Percentiles rank a stretch among this genome's conserved stretches.
phyloP scores from a whole-genome alignment of 2,113 vertebrate genomes.

The Mus musculus region DNA sequence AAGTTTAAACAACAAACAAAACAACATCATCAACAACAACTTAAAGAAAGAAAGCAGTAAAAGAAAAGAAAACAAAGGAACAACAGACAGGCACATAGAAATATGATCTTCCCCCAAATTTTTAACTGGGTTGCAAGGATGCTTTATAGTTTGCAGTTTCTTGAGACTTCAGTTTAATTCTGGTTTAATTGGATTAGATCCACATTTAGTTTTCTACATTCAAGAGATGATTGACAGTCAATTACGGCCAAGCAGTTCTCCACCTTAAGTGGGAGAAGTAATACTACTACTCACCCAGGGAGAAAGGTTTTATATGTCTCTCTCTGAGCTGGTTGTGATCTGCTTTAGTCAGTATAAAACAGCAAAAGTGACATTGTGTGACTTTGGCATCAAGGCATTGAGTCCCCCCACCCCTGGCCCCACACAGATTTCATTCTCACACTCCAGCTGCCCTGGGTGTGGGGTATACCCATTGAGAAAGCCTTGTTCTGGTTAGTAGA shows the following conservation, averaged over 20 bases:
- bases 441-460: background rate
- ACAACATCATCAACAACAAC: background rate
- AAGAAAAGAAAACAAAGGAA: too few species aligned
- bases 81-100: background rate
- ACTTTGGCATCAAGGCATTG: background rate
- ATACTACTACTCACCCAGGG: background rate
- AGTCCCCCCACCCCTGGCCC: too few species aligned
- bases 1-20: background rate
- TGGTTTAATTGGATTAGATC: background rate
- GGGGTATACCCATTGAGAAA: background rate
- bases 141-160: background rate
- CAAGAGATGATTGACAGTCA: background rate
- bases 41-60: background rate
- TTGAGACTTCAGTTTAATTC: conserved; percentile 2
- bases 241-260: background rate
- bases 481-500: background rate
- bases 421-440: background rate
- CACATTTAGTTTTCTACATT: background rate
- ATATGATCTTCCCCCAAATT: background rate
- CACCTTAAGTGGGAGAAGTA: background rate
- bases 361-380: background rate
- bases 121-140: background rate
- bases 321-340: background rate
- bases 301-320: background rate
- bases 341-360: background rate